Evolutionary conservation across 2,797 vertebrate species (phyloP), one percentile per base, ranked within the genome.

Genomic region (Gambusia yucatana): DNA sequence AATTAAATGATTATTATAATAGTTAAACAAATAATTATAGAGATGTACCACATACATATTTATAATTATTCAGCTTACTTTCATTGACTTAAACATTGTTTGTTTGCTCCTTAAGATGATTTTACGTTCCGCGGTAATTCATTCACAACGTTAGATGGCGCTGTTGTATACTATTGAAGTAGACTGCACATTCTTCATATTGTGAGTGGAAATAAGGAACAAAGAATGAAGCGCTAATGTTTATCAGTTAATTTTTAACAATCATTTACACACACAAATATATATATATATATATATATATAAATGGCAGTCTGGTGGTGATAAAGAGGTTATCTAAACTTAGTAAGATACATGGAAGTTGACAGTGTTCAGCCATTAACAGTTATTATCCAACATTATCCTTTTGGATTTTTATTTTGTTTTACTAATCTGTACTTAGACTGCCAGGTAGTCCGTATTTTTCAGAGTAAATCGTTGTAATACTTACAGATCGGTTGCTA

Each of bases 101-200:
- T 1, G 30, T 14, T 44, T 22, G 5, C 22, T 65, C 72, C 1
- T 28, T 65, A 0, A n/a, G 10, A 47, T 30, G n/a, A 4, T n/a
- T 25, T 17, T 16, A 17, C 22, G 11, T 30, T 11, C 70, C 4
- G 80, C 57, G 78, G 44, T 82, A 50, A 72, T 6, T 0, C 79
- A 82, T 89, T 89, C 89, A 0, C 0, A 6, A 6, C 86, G 11
- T 2, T 14, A 87, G 91, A 28, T 75, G 91, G 85, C 87, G 41
- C 69, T 77, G 79, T 3, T 52, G 50, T 22, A 1, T 33, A 17
- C 36, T 52, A 20, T 8, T 39, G 2, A 80, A 55, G 3, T 8
- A 22, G 16, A 13, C 50, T 5, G 4, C 0, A 44, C 22, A 13
- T n/a, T n/a, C 25, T 43, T n/a, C 67, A 46, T 28, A 16, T 46